phyloP scores from a whole-genome alignment of 2,888 invertebrate species.

The Xanthorhoe spadicearia region DNA sequence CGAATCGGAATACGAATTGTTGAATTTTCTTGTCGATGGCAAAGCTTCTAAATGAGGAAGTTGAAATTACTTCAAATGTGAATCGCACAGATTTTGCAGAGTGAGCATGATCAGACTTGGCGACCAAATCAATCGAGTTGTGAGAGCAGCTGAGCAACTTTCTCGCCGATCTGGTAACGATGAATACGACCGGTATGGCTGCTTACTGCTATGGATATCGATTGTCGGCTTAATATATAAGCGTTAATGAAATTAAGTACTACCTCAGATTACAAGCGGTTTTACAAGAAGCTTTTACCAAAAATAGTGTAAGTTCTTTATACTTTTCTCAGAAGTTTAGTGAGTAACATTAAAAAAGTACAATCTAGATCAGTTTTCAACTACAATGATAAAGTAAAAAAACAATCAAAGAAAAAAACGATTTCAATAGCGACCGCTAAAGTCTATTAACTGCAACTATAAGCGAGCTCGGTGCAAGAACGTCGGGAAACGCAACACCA shows the following conservation, averaged over 20 bases:
- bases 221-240: slow-evolving; percentile 46
- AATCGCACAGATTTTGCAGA: slow-evolving; percentile 44
- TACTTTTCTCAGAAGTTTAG: not conserved
- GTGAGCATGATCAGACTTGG: slow-evolving; percentile 51
- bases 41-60: slow-evolving; percentile 22
- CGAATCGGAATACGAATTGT: slow-evolving; percentile 17
- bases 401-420: not conserved
- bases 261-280: not conserved
- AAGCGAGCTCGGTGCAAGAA: slow-evolving; percentile 53
- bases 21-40: slow-evolving; percentile 7
- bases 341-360: not conserved
- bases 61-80: slow-evolving; percentile 23
- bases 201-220: slow-evolving; percentile 51
- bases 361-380: no score
- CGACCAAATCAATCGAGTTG: slow-evolving; percentile 65
- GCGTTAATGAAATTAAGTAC: slow-evolving; percentile 27
- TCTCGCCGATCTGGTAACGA: slow-evolving; percentile 73
- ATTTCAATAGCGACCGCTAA: slow-evolving; percentile 43
- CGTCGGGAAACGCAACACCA: slow-evolving; percentile 73
- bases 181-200: slow-evolving; percentile 56
- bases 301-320: not conserved
- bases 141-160: slow-evolving; percentile 78
- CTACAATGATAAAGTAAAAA: not conserved
- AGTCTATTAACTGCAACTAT: slow-evolving; percentile 45
- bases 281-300: slow-evolving; percentile 1